Conservation (phyloP, 2,888 invertebrate genomes). For the Cephonodes hylas region DNA sequence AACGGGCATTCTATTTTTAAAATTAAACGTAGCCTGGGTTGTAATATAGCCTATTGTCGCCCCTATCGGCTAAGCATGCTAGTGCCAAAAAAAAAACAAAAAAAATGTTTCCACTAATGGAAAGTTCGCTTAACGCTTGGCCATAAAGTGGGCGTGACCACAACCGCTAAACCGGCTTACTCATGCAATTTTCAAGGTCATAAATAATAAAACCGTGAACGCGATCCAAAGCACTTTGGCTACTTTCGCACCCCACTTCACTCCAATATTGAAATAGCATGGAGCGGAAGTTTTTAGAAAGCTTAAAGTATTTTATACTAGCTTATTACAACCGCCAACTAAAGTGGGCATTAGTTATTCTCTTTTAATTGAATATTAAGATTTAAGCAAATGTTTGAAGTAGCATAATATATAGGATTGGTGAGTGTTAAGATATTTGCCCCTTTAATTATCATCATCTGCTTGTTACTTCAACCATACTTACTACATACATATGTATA, state of each 20-base stretch:
- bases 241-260: conserved; percentile 78
- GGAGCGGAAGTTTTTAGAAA: conserved; percentile 4
- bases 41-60: background rate
- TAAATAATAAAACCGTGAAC: conserved; percentile 78
- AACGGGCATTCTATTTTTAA: background rate
- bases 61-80: conserved; percentile 13
- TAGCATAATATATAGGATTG: too few relatives aligned
- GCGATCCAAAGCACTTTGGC: conserved; percentile 76
- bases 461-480: too few relatives aligned
- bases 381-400: too few relatives aligned
- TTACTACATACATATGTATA: too few relatives aligned
- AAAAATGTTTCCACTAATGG: conserved; percentile 58
- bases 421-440: too few relatives aligned
- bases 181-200: conserved; percentile 79
- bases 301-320: background rate
- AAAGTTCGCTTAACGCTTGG: conserved; percentile 66
- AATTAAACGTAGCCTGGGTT: background rate
- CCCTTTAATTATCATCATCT: too few relatives aligned
- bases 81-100: conserved; percentile 64
- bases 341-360: background rate
- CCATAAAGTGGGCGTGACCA: conserved; percentile 76
- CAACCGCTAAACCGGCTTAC: conserved; percentile 74
- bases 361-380: background rate
- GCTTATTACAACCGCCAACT: background rate
- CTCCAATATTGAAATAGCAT: conserved; percentile 60